These are phyloP conservation scores for Pararge aegeria DNA, from an alignment of 1,140 invertebrate species.

Conservation along the genomic window DNA sequence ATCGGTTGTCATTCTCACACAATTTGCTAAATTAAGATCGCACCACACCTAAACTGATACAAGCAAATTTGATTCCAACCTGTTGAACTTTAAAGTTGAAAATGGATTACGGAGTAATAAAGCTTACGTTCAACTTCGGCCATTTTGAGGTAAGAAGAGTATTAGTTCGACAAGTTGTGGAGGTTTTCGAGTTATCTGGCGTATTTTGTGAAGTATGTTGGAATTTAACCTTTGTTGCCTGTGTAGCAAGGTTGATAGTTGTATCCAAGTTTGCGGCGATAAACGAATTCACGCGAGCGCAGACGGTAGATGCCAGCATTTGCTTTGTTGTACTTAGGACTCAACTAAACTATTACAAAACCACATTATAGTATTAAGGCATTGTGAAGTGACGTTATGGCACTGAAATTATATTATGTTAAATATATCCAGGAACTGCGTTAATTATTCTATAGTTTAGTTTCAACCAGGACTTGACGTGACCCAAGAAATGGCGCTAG, in stretches of 20 bases:
- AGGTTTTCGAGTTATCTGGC: conserved; percentile 52
- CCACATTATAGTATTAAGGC: background rate
- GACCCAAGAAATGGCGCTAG: no score
- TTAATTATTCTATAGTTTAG: background rate
- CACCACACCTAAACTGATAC: background rate
- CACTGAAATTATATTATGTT: background rate
- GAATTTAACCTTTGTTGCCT: conserved; percentile 19
- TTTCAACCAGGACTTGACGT: no score
- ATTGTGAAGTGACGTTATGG: background rate
- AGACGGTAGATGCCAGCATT: conserved; percentile 13
- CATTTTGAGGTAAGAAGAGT: conserved; percentile 66
- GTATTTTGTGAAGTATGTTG: conserved; percentile 10
- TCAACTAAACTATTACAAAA: conserved; percentile 12
- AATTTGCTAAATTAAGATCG: conserved; percentile 26
- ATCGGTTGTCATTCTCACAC: conserved; percentile 18
- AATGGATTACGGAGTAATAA: conserved; percentile 28
- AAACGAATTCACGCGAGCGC: conserved; percentile 22
- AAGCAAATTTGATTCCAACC: conserved; percentile 22
- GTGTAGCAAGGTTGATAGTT: conserved; percentile 1
- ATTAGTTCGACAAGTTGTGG: conserved; percentile 70
- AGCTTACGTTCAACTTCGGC: conserved; percentile 48
- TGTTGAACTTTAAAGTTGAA: conserved; percentile 30
- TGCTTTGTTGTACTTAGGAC: conserved; percentile 24
- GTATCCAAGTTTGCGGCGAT: background rate
- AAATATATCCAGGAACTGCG: background rate